Conservation (phyloP, 1,140 invertebrate species). For the Hesperophylax magnus region DNA sequence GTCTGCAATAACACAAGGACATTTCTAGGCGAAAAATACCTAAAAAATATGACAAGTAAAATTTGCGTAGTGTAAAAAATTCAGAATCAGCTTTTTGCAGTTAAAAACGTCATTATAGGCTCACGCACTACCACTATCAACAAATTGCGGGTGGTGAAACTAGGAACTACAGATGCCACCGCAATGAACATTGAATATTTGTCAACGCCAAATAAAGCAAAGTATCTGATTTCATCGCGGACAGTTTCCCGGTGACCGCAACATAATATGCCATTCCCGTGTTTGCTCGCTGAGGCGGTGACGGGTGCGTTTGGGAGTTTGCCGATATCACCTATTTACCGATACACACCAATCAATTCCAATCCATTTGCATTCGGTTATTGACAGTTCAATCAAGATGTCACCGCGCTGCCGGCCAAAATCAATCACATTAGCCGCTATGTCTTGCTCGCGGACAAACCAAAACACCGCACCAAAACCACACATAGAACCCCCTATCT, state of each 20-base stretch:
- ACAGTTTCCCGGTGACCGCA: neutral
- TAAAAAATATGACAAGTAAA: too few species aligned
- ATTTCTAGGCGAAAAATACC: too few species aligned
- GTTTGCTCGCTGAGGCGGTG: neutral
- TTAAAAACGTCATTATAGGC: too few species aligned
- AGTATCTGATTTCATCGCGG: neutral
- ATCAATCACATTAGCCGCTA: constrained; percentile 44
- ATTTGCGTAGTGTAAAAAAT: too few species aligned
- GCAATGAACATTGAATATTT: too few species aligned
- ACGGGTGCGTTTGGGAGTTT: constrained; percentile 25
- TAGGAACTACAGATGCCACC: too few species aligned
- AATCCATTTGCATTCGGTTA: constrained; percentile 43
- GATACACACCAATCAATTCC: constrained; percentile 44
- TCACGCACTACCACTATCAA: too few species aligned
- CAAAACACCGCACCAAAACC: neutral
- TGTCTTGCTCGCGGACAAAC: neutral
- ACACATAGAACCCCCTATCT: neutral
- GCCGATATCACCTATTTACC: constrained; percentile 30
- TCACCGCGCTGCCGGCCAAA: constrained; percentile 26
- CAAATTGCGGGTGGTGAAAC: too few species aligned
- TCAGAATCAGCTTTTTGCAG: too few species aligned
- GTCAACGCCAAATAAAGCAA: too few species aligned
- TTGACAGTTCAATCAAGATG: constrained; percentile 47
- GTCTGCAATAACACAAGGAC: too few species aligned
- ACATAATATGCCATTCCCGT: constrained; percentile 16